Base-by-base conservation (phyloP, 2,113 vertebrate species). In the Phyllostomus discolor region DNA sequence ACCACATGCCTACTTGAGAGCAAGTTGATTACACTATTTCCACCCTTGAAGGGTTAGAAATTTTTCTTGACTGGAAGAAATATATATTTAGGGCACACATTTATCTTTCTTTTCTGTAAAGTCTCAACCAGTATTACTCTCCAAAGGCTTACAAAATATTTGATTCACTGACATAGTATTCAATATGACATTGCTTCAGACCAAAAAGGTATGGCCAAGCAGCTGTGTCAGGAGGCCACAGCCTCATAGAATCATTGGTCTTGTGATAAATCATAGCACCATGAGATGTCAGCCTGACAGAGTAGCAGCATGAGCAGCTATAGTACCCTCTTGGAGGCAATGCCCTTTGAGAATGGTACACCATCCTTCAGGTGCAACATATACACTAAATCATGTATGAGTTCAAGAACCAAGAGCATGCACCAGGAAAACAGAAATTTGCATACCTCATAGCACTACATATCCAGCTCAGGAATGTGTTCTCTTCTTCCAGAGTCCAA, bases 341-440 rank as follows among this genome's bases (percentile, higher is more conserved):
- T 35, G 11, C 41, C 38, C 43, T n/a, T 3, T 52, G 59, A 41
- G 38, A 46, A 62, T 24, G 52, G 7, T 31, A 75, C 4, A 11
- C 3, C 28, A 2, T 35, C 11, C 38, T 78, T 35, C 35, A n/a
- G 52, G 28, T n/a, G 17, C 35, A 28, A 35, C 1, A 10, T 31
- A 43, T 12, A 35, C 12, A 14, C 31, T 38, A 62, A 54, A 38
- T 91, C 52, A 79, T 38, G 16, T 5, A 19, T 43, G 24, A 43
- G 9, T 62, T 41, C 57, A 82, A 43, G 35, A 43, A 62, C 16
- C 38, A 62, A 82, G 57, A 69, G 90, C 41, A 19, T 64, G 84
- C 93, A 72, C 75, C 75, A 89, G 73, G 94, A 59, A 95, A 91
- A 88, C 85, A 95, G 95, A 92, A 97, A 97, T 92, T 52, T 26